phyloP scores from a whole-genome alignment of 2,113 vertebrate genomes.

The Cyrtonyx montezumae region DNA sequence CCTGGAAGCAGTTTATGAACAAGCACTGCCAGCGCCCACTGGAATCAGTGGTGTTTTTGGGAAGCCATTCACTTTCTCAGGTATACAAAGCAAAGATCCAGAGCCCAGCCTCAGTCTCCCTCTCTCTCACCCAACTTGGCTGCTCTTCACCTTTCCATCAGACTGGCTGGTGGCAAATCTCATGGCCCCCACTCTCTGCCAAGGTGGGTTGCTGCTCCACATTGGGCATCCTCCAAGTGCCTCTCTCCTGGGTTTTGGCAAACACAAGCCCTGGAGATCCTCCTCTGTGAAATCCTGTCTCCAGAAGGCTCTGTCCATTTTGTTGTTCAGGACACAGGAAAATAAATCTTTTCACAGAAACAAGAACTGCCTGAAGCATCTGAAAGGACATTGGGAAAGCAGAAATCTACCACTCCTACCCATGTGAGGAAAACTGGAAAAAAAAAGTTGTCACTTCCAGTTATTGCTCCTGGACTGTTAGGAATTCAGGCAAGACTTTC shows the following conservation, averaged over 20 bases:
- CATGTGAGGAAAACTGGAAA: neutral
- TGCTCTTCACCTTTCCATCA: neutral
- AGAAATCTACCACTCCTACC: neutral
- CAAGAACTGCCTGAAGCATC: neutral
- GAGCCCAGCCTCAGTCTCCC: neutral
- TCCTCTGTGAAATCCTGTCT: neutral
- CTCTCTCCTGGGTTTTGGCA: neutral
- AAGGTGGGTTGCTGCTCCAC: neutral
- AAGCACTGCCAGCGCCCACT: neutral
- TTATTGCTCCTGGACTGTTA: neutral
- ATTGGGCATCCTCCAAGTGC: neutral
- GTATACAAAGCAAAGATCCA: neutral
- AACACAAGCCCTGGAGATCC: neutral
- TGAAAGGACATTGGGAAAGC: neutral
- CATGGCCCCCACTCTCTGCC: neutral
- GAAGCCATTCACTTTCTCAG: neutral
- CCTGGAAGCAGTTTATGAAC: neutral
- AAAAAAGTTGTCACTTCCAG: neutral
- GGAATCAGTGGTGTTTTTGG: neutral
- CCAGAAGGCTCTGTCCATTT: neutral
- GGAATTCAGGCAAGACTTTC: neutral
- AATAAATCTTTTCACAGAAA: neutral
- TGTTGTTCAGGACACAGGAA: neutral
- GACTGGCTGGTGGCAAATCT: neutral
- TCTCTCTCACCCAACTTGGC: neutral